A percentile compares a stretch with the other conserved stretches of the same genome.
Conservation (phyloP, 2,888 invertebrate species). For the Mythimna ferrago region DNA sequence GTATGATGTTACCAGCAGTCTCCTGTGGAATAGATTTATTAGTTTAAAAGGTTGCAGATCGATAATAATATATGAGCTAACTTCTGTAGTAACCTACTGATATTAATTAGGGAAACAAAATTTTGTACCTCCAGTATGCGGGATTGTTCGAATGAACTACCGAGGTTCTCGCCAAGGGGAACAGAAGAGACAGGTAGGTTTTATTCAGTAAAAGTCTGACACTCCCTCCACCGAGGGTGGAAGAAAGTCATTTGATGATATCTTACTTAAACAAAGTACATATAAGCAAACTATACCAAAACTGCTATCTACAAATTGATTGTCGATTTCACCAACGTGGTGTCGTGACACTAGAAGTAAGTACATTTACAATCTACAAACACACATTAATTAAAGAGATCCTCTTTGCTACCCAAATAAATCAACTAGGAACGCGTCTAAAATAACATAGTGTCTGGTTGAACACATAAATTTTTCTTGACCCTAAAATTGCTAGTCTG, state of each 20-base stretch:
- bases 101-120: background rate
- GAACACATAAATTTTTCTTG: conserved; percentile 63
- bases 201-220: too few species aligned
- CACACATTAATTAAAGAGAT: conserved; percentile 10
- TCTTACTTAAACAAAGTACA: too few species aligned
- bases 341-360: background rate
- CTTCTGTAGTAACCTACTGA: too few species aligned
- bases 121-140: background rate
- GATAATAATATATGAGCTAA: background rate
- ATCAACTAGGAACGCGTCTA: conserved; percentile 40
- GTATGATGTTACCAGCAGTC: background rate
- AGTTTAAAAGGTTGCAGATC: conserved; percentile 5
- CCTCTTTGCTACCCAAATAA: conserved; percentile 27
- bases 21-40: conserved; percentile 18
- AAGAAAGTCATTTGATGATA: too few species aligned
- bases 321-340: background rate
- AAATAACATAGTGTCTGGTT: conserved; percentile 46
- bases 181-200: too few species aligned
- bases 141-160: too few species aligned
- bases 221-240: too few species aligned
- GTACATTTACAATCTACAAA: conserved; percentile 2
- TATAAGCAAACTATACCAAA: background rate
- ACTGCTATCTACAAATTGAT: background rate
- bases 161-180: too few species aligned
- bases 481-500: conserved; percentile 61